These are phyloP conservation scores for Auanema sp. DNA, from an alignment of 2,888 invertebrate genomes.

Conservation along the genomic window DNA sequence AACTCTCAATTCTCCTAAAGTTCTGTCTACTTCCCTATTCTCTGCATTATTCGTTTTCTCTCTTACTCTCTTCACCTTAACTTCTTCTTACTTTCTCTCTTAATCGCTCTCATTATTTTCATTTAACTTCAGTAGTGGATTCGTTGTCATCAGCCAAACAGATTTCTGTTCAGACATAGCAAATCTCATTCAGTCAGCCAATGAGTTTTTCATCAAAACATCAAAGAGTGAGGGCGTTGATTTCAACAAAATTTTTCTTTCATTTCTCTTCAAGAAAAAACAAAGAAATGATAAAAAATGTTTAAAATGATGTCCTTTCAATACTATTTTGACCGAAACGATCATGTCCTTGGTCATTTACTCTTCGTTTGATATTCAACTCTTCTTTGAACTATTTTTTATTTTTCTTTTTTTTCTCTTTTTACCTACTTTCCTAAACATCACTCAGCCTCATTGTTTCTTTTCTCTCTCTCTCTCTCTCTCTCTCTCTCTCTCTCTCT, in stretches of 20 bases:
- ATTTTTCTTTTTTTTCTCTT: neutral
- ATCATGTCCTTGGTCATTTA: too few relatives aligned
- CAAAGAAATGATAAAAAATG: neutral
- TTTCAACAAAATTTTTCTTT: neutral
- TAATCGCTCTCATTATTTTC: conserved; percentile 9
- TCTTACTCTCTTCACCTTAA: neutral
- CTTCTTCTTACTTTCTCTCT: neutral
- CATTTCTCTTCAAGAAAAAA: conserved; percentile 6
- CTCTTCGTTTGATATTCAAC: neutral
- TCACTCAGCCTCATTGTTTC: neutral
- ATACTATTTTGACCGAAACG: too few relatives aligned
- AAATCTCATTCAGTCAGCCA: neutral
- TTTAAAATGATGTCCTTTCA: too few relatives aligned
- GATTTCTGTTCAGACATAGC: conserved; percentile 5
- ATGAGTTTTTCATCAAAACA: neutral
- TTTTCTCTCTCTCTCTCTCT: neutral
- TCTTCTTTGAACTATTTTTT: neutral
- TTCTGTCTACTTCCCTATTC: too few relatives aligned
- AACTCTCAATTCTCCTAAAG: too few relatives aligned
- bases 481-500: conserved; percentile 1
- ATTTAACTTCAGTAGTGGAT: conserved; percentile 3
- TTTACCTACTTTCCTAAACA: neutral
- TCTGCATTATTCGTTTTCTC: neutral
- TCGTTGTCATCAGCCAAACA: neutral
- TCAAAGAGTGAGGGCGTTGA: too few relatives aligned